Evolutionary conservation across 2,113 vertebrate species (phyloP).

Genomic region (Grallaria varia): DNA sequence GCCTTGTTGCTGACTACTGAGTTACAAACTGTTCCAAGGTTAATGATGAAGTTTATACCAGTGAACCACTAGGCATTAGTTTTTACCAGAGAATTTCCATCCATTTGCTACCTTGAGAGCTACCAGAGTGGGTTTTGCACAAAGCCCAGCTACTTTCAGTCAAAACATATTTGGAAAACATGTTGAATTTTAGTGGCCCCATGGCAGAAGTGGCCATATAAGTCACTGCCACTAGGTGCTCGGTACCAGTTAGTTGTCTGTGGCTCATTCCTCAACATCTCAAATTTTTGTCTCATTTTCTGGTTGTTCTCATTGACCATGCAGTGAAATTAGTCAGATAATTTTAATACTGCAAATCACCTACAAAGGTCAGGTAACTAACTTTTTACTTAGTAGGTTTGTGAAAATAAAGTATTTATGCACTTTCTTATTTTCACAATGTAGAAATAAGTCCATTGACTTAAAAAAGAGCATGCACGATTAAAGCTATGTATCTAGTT

Average conservation of each 20-base stretch:
- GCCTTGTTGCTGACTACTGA: neutral
- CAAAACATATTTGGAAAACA: neutral
- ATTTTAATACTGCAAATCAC: neutral
- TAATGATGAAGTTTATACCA: neutral
- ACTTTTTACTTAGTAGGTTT: neutral
- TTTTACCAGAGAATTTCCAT: neutral
- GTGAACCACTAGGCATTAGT: neutral
- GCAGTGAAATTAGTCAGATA: neutral
- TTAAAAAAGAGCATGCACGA: neutral
- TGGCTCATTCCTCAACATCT: neutral
- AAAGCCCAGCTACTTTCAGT: neutral
- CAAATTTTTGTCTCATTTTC: neutral
- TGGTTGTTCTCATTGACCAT: neutral
- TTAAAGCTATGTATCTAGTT: neutral
- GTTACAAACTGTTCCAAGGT: neutral
- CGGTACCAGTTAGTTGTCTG: neutral
- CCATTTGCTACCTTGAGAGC: neutral
- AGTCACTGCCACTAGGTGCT: neutral
- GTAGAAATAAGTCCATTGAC: neutral
- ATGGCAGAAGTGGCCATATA: neutral
- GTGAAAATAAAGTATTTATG: neutral
- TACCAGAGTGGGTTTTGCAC: neutral
- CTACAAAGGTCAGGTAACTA: neutral
- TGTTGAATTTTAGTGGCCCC: neutral
- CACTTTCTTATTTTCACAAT: neutral